These are phyloP conservation scores for Pogonognathellus flavescens DNA, from an alignment of 1,140 invertebrate species.

Conservation along the genomic window DNA sequence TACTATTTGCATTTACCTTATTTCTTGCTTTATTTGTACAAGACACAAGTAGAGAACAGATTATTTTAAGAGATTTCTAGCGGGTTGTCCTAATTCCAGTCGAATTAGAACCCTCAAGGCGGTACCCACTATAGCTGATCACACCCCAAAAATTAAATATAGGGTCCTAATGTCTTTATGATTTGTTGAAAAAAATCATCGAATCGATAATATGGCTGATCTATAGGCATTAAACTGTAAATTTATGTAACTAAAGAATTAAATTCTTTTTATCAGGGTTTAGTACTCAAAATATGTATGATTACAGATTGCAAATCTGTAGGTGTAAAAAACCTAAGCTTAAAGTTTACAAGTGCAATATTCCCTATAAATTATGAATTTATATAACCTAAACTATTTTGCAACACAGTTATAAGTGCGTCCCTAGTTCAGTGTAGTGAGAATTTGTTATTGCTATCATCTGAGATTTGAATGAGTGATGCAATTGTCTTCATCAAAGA, in stretches of 20 bases:
- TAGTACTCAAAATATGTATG: slow-evolving; percentile 37
- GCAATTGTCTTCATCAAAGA: too few relatives aligned
- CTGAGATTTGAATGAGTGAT: too few relatives aligned
- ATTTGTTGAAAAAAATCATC: slow-evolving; percentile 78
- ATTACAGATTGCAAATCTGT: slow-evolving; percentile 59
- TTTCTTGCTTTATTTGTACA: too few relatives aligned
- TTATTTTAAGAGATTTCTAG: too few relatives aligned
- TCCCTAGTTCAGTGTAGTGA: too few relatives aligned
- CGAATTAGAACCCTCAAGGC: slow-evolving; percentile 78
- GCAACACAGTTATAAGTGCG: too few relatives aligned
- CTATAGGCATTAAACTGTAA: slow-evolving; percentile 64
- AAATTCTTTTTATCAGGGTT: slow-evolving; percentile 46
- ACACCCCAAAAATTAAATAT: slow-evolving; percentile 82
- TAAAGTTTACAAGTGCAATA: slow-evolving; percentile 62
- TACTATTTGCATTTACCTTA: too few relatives aligned
- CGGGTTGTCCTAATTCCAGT: slow-evolving; percentile 76
- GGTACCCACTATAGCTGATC: slow-evolving; percentile 77
- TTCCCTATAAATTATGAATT: too few relatives aligned
- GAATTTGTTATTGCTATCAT: too few relatives aligned
- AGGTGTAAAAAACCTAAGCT: slow-evolving; percentile 27
- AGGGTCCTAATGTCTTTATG: slow-evolving; percentile 83
- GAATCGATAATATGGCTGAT: slow-evolving; percentile 72
- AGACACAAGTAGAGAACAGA: too few relatives aligned
- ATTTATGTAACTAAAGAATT: slow-evolving; percentile 61
- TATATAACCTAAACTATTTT: too few relatives aligned